A percentile compares a stretch with the other conserved stretches of the same genome.
These are phyloP conservation scores for Ornithorhynchus anatinus DNA, from an alignment of 2,113 vertebrate species.

Conservation along the genomic window DNA sequence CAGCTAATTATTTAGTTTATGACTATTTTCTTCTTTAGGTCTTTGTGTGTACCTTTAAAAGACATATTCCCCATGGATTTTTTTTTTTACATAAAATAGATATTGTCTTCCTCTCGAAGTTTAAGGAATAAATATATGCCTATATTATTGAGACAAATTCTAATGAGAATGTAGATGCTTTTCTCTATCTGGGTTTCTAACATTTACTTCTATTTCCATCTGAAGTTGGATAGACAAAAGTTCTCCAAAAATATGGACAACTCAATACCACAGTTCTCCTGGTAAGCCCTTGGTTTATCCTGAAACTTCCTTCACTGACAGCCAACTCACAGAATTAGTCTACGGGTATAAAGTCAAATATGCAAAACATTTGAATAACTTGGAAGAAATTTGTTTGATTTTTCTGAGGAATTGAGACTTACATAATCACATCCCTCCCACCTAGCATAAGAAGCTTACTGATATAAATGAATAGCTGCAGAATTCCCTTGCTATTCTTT, in stretches of 20 bases:
- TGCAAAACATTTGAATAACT: not conserved
- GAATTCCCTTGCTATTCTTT: not conserved
- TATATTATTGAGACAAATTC: too few species aligned
- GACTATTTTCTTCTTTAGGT: too few species aligned
- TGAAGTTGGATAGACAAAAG: not conserved
- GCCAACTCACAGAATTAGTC: not conserved
- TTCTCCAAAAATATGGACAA: not conserved
- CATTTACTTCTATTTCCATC: slow-evolving; percentile 21
- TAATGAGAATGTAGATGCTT: not conserved
- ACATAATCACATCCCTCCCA: not conserved
- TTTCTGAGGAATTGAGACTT: not conserved
- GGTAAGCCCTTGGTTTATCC: not conserved
- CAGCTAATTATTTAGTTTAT: too few species aligned
- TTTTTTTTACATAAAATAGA: too few species aligned
- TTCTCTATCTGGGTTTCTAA: not conserved
- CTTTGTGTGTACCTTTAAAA: too few species aligned
- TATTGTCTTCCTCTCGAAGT: too few species aligned
- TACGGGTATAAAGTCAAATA: not conserved
- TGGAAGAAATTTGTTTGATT: not conserved
- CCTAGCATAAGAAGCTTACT: not conserved
- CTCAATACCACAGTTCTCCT: not conserved
- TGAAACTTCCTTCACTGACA: not conserved
- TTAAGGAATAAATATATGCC: too few species aligned
- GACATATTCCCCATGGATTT: too few species aligned
- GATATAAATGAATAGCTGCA: not conserved